phyloP scores from a whole-genome alignment of 2,888 invertebrate genomes.

The Halictus quadricinctus region DNA sequence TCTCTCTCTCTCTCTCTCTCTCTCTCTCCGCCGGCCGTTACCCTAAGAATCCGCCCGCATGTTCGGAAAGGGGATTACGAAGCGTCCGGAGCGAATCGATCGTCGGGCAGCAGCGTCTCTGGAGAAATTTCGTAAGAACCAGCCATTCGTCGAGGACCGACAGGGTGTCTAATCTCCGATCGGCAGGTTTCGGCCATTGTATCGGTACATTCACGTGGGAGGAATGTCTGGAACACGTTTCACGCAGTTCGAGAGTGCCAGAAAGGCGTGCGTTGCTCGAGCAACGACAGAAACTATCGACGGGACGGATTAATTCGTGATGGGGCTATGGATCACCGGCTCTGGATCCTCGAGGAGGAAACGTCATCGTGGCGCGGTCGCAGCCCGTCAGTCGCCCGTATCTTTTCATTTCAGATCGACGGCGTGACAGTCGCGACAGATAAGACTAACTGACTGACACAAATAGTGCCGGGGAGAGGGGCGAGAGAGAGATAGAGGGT shows the following conservation, averaged over 20 bases:
- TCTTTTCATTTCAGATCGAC: constrained; percentile 62
- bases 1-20: background rate
- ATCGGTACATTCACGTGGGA: background rate
- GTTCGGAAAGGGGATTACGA: constrained; percentile 20
- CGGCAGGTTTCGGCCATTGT: constrained; percentile 8
- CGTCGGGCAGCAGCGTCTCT: background rate
- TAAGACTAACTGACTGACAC: constrained; percentile 56
- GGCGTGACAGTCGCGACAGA: constrained; percentile 45
- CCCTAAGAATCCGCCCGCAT: constrained; percentile 8
- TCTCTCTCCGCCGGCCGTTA: background rate
- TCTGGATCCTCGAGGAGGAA: background rate
- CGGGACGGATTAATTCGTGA: constrained; percentile 50
- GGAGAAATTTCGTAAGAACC: constrained; percentile 12
- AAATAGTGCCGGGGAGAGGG: constrained; percentile 9
- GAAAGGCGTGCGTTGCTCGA: background rate
- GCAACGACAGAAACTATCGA: constrained; percentile 29
- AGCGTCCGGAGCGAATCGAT: constrained; percentile 18
- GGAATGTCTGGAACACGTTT: background rate
- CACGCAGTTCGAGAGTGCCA: background rate
- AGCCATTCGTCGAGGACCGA: constrained; percentile 4
- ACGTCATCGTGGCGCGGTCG: constrained; percentile 55
- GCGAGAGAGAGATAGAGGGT: too few relatives aligned
- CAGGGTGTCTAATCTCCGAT: constrained; percentile 29
- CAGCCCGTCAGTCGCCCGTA: constrained; percentile 25
- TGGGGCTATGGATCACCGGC: background rate